Evolutionary conservation across 2,888 invertebrate genomes (phyloP).

Genomic region (Subacronicta megacephala): DNA sequence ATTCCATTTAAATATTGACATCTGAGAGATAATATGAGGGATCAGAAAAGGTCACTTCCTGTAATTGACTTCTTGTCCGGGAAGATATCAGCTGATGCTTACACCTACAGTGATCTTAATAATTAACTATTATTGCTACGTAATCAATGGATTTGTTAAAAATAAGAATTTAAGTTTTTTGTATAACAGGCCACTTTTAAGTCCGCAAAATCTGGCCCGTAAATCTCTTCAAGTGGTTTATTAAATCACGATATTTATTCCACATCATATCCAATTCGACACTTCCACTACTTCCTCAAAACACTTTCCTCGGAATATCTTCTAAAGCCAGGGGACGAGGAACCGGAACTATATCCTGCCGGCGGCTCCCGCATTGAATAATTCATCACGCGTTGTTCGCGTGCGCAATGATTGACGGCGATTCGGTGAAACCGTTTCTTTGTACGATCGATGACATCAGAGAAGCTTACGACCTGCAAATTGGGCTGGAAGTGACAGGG

Average conservation of each 20-base stretch:
- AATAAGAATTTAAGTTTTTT: no score
- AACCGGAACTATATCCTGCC: constrained; percentile 86
- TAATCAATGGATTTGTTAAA: no score
- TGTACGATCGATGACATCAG: constrained; percentile 62
- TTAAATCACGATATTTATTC: no score
- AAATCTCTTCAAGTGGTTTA: no score
- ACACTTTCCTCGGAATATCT: constrained; percentile 24
- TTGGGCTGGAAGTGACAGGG: neutral
- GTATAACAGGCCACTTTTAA: no score
- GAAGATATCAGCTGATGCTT: neutral
- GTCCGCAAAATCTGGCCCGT: no score
- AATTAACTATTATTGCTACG: no score
- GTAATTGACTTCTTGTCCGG: constrained; percentile 1
- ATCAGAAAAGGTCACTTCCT: constrained; percentile 1
- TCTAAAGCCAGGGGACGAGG: constrained; percentile 52
- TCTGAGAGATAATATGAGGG: neutral
- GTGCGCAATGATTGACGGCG: constrained; percentile 59
- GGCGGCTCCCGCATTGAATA: constrained; percentile 76
- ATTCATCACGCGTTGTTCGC: constrained; percentile 70
- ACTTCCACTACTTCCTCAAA: constrained; percentile 39
- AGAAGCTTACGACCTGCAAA: constrained; percentile 4
- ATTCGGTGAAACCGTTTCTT: constrained; percentile 62
- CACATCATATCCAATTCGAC: no score
- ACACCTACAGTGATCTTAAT: neutral
- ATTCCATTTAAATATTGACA: no score